Base-by-base conservation (phyloP, 1,140 invertebrate genomes). In the Hypsibius dujardini region DNA sequence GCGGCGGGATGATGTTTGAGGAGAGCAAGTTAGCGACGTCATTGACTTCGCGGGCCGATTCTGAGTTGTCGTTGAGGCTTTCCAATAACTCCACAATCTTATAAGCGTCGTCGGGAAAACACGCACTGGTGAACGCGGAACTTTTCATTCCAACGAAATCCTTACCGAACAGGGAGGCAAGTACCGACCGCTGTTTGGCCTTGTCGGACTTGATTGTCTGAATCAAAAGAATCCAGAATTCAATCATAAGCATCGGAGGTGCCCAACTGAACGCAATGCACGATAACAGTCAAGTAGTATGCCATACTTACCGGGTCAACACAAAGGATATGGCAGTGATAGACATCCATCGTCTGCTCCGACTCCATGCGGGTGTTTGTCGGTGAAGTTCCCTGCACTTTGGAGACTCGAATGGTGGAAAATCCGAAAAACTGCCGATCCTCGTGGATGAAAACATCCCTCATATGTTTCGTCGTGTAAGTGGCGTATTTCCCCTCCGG, bases 351-450 rank as follows among this genome's bases (percentile, higher is more conserved):
- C 12, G 62, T 56, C 50, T 56, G 50, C 50, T 7, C 7, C 7
- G 62, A 3, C 3, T 42, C 3, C 3, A 3, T 42, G 62, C 7
- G 3, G 3, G 42, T 42, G 3, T 67, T 3, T 3, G 12, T 42
- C 42, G 62, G 62, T 42, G 62, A 67, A 12, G 42, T 42, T 3
- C 7, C 45, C 3, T 7, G 3, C 7, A 67, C 62, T 42, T 67
- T 7, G 7, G 62, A 67, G 3, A 42, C 3, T 42, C 62, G 62
- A 3, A 67, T 42, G 7, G 62, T 42, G 62, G 62, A 14, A 3
- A 67, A 67, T 12, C 62, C 62, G 7, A 67, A 67, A 67, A 67
- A 67, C 7, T 67, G 7, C 7, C 62, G 12, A 42, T 67, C 62
- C 62, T 7, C 7, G 42, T 67, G 62, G 62, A 67, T 42, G 45